These are phyloP conservation scores for Pseudachorutes palmiensis DNA, from an alignment of 1,140 invertebrate genomes.

Conservation along the genomic window DNA sequence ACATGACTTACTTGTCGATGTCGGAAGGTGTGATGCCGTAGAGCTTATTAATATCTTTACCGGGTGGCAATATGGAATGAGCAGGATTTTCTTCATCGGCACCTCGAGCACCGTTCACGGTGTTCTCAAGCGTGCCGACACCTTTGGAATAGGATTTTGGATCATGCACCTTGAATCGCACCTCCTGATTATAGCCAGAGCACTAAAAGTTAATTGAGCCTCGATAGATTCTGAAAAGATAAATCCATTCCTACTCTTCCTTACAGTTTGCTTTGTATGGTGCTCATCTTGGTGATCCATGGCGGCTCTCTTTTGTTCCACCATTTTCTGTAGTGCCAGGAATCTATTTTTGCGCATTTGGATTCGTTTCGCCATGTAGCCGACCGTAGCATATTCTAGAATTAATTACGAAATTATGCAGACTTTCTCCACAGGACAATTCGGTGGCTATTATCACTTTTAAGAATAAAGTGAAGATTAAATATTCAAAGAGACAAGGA, in stretches of 20 bases:
- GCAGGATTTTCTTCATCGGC: constrained; percentile 52
- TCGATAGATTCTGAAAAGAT: too few species aligned
- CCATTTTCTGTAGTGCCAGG: constrained; percentile 76
- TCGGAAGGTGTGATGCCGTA: constrained; percentile 85
- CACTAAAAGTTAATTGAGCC: too few species aligned
- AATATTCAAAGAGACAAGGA: neutral
- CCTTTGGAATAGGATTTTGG: constrained; percentile 84
- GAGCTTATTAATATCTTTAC: constrained; percentile 77
- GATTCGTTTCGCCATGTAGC: constrained; percentile 90
- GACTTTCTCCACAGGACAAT: too few species aligned
- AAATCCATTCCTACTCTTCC: constrained; percentile 43
- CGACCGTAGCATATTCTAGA: constrained; percentile 84
- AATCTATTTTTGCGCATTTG: constrained; percentile 88
- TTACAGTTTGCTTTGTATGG: constrained; percentile 66
- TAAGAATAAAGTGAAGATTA: too few species aligned
- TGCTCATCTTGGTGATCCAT: constrained; percentile 49
- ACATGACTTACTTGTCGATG: constrained; percentile 70
- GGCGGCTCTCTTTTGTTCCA: constrained; percentile 68
- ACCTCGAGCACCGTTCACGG: constrained; percentile 65
- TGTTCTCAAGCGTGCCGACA: constrained; percentile 72
- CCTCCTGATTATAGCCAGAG: too few species aligned
- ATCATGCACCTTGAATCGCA: constrained; percentile 87
- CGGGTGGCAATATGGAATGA: constrained; percentile 61
- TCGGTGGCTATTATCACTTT: too few species aligned
- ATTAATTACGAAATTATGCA: neutral